Percentiles rank a stretch among this genome's conserved stretches.
Conservation (phyloP, 1,140 invertebrate species). For the Zaprionus gabonicus region DNA sequence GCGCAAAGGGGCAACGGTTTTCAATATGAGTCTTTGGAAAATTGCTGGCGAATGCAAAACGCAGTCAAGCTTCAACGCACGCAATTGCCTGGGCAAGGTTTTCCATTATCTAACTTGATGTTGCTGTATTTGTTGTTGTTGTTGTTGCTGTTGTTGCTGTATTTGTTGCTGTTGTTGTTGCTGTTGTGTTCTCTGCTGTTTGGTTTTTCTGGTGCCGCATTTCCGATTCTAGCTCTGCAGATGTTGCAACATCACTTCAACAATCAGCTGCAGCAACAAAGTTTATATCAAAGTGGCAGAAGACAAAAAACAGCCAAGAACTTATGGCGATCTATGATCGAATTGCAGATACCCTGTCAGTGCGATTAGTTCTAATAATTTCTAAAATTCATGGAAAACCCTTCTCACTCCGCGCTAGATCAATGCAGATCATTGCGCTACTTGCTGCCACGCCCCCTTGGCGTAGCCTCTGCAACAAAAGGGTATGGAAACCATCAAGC, state of each 20-base stretch:
- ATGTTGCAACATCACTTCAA: constrained; percentile 68
- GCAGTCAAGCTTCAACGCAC: constrained; percentile 77
- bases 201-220: constrained; percentile 36
- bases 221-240: constrained; percentile 77
- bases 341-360: not conserved
- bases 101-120: constrained; percentile 35
- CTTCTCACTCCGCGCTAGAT: not conserved
- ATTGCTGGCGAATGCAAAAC: constrained; percentile 60
- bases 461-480: not conserved
- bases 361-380: not conserved
- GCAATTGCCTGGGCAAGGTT: constrained; percentile 57
- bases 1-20: constrained; percentile 53
- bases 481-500: constrained; percentile 6
- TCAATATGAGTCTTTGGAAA: constrained; percentile 49
- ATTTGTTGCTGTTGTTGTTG: constrained; percentile 1
- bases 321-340: not conserved
- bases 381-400: not conserved
- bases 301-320: not conserved
- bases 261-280: constrained; percentile 28
- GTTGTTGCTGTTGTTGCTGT: not conserved
- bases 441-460: not conserved
- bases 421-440: not conserved
- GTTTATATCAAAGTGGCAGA: constrained; percentile 30
- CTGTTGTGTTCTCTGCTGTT: constrained; percentile 5
- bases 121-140: not conserved